Evolutionary conservation across 2,797 vertebrate species (phyloP), one percentile per base, ranked within the genome.

Genomic region (Spinus pinus): DNA sequence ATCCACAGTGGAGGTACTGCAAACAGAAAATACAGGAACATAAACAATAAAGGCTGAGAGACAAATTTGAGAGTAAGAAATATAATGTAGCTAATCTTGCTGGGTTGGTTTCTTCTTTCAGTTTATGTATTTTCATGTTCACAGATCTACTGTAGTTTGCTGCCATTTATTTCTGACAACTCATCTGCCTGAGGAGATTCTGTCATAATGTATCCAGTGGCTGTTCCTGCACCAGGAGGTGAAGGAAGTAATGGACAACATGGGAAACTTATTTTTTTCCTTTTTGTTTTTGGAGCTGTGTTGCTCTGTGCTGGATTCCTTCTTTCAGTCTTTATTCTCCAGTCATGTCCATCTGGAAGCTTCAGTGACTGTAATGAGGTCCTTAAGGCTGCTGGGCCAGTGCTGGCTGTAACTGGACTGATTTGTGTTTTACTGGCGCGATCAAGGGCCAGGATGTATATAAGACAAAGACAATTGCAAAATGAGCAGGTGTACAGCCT

Each of bases 271-370:
- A 97, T 98, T 66, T 98, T 98, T 96, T 97, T 97, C 79, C 96
- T 98, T 81, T 98, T 98, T 73, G 64, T 98, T 81, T 96, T 97
- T 46, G 98, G 98, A 14, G 96, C 97, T 35, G 44, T 96, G 37
- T 93, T 98, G 53, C 64, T 98, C 35, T 98, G 98, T 3, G 88
- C 96, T 88, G 98, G 98, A 82, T 93, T 98, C 57, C 92, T 98
- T 84, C 97, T 98, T 62, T 98, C 97, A 56, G 94, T 98, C 79
- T 98, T 98, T 88, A 97, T 98, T 86, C 98, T 98, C 53, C 98
- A 98, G 78, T 94, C 97, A 0, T 98, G 98, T 84, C 97, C 98
- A 3, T 93, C 94, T 21, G 95, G 95, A 75, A 79, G 90, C 35
- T 64, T 96, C 62, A 86, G 77, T 46, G 94, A 97, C 83, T 98